Conservation (phyloP, 2,113 vertebrate species). For the Gallinago jamesoni region DNA sequence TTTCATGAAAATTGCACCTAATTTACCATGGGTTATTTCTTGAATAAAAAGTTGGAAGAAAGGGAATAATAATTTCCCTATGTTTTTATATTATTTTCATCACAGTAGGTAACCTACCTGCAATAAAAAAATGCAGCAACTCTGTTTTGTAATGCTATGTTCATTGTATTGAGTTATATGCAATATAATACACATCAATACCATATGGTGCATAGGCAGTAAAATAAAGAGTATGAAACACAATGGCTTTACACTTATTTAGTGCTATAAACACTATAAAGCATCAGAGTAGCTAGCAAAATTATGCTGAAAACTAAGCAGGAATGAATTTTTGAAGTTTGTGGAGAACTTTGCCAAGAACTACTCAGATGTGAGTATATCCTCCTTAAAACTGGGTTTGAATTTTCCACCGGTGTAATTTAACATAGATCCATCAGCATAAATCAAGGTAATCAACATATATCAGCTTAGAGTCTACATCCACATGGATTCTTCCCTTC, state of each 20-base stretch:
- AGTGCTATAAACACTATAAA: conserved; percentile 30
- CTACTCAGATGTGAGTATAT: not conserved
- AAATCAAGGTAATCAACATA: not conserved
- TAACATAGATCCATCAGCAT: not conserved
- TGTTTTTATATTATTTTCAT: conserved; percentile 29
- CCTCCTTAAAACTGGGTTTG: not conserved
- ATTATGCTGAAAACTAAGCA: conserved; percentile 13
- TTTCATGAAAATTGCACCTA: not conserved
- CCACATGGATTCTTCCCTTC: not conserved
- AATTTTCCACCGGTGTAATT: not conserved
- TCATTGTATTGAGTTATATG: conserved; percentile 52
- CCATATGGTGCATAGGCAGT: conserved; percentile 9
- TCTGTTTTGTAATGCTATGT: conserved; percentile 6
- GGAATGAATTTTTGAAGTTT: not conserved
- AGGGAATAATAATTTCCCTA: conserved; percentile 7
- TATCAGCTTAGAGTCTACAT: not conserved
- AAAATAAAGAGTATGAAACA: conserved; percentile 33
- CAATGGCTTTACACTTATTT: conserved; percentile 49
- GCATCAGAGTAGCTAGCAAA: not conserved
- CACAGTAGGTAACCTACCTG: not conserved
- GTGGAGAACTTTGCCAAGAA: not conserved
- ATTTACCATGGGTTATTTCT: not conserved
- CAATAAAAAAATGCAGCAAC: conserved; percentile 17
- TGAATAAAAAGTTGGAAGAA: conserved; percentile 33
- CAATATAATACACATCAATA: conserved; percentile 35